A percentile compares a stretch with the other conserved stretches of the same genome.
These are phyloP conservation scores for Nephrotoma appendiculata DNA, from an alignment of 2,888 invertebrate species.

Conservation along the genomic window DNA sequence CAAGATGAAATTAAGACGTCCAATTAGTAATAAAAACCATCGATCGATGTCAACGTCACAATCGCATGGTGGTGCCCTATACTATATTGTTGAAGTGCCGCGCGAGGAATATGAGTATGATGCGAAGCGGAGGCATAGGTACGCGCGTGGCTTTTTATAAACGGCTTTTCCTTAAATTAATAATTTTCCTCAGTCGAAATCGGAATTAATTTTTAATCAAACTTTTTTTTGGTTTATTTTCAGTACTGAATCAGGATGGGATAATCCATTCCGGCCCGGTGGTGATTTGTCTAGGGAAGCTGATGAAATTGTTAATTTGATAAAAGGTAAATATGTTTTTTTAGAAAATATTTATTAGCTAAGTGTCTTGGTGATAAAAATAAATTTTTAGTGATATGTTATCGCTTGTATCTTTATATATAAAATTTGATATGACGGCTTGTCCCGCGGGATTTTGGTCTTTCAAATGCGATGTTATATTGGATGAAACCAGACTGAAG, in stretches of 20 bases:
- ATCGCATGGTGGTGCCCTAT: constrained; percentile 50
- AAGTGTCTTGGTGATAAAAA: too few species aligned
- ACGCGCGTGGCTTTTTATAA: background rate
- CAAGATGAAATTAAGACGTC: background rate
- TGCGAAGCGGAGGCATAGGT: constrained; percentile 6
- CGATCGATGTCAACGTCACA: constrained; percentile 21
- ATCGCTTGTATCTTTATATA: too few species aligned
- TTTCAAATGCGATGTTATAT: too few species aligned
- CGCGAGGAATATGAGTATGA: constrained; percentile 12
- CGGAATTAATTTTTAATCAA: background rate
- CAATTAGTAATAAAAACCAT: constrained; percentile 1
- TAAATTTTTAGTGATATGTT: too few species aligned
- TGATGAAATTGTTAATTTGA: constrained; percentile 89
- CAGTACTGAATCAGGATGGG: constrained; percentile 93
- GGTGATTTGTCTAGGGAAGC: constrained; percentile 90
- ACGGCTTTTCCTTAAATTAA: background rate
- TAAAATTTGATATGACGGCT: too few species aligned
- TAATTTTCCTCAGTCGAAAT: too few species aligned
- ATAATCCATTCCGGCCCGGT: constrained; percentile 94
- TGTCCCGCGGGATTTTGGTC: too few species aligned
- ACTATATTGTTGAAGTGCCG: constrained; percentile 53
- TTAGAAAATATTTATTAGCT: too few species aligned
- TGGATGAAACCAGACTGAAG: too few species aligned
- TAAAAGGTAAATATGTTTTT: constrained; percentile 43
- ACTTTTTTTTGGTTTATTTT: constrained; percentile 20